Evolutionary conservation across 30 jellyfish, hydroid and myxozoan species (phyloP).

Genomic region (Cassiopea andromeda): DNA sequence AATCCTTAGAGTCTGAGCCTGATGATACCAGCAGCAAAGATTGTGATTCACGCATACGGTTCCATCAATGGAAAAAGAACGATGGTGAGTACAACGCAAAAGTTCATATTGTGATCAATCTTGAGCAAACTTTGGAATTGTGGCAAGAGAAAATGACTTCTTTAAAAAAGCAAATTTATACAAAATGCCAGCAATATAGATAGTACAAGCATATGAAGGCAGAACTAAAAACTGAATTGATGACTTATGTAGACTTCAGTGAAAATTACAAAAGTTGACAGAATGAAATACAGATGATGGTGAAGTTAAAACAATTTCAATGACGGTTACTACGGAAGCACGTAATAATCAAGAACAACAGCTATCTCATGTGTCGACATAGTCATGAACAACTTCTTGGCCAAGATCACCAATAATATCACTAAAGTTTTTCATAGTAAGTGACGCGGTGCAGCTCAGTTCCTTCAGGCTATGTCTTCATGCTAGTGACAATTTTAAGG

Average conservation of each 20-base stretch:
- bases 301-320: neutral
- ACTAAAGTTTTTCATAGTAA: slow-evolving; percentile 14
- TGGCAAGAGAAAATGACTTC: slow-evolving; percentile 2
- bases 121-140: slow-evolving; percentile 1
- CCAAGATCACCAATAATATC: slow-evolving; percentile 21
- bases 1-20: neutral
- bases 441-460: slow-evolving; percentile 64
- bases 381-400: slow-evolving; percentile 21
- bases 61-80: slow-evolving; percentile 27
- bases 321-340: slow-evolving; percentile 35
- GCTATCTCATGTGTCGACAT: slow-evolving; percentile 20
- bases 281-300: slow-evolving; percentile 6
- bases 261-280: slow-evolving; percentile 38
- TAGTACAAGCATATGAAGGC: slow-evolving; percentile 11
- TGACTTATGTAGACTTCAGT: slow-evolving; percentile 43
- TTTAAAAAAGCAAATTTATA: slow-evolving; percentile 31
- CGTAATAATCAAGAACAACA: slow-evolving; percentile 26
- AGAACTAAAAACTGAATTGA: slow-evolving; percentile 1
- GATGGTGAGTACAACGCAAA: slow-evolving; percentile 14
- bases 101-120: neutral
- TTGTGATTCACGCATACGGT: slow-evolving; percentile 14
- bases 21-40: slow-evolving; percentile 34
- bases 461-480: slow-evolving; percentile 44
- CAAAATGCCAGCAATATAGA: slow-evolving; percentile 40
- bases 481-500: slow-evolving; percentile 8